phyloP scores from a whole-genome alignment of 2,888 invertebrate species.

The Euproctis similis region DNA sequence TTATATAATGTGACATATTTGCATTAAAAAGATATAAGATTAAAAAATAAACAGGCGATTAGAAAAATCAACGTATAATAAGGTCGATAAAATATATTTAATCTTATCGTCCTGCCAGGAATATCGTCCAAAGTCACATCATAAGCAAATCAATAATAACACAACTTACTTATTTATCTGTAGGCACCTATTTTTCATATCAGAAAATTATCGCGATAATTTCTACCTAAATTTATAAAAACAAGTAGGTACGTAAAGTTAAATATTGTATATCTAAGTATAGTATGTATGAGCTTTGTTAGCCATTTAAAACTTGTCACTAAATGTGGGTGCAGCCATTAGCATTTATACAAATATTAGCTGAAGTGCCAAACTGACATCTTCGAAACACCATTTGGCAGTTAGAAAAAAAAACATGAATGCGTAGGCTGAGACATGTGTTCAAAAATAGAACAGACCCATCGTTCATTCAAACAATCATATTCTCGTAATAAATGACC shows the following conservation, averaged over 20 bases:
- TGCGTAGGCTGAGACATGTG: slow-evolving; percentile 6
- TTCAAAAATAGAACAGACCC: slow-evolving; percentile 8
- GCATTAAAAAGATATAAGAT: not conserved
- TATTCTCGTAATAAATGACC: not conserved
- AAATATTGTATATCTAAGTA: not conserved
- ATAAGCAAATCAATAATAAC: not conserved
- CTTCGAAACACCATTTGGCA: slow-evolving; percentile 8
- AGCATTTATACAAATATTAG: slow-evolving; percentile 18
- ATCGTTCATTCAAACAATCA: no score
- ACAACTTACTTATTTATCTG: no score
- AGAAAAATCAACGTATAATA: no score
- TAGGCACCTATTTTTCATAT: no score
- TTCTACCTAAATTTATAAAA: no score
- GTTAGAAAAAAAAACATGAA: slow-evolving; percentile 8
- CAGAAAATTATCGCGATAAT: not conserved
- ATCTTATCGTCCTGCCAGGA: not conserved
- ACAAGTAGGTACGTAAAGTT: not conserved
- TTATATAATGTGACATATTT: no score
- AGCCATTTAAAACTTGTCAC: slow-evolving; percentile 1
- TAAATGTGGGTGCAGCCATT: slow-evolving; percentile 15
- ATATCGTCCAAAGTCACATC: not conserved
- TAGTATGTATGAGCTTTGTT: slow-evolving; percentile 1
- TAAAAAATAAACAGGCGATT: not conserved
- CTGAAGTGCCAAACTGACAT: slow-evolving; percentile 5
- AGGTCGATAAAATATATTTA: not conserved